phyloP scores from a whole-genome alignment of 1,140 invertebrate species.

The Caenorhabditis remanei region DNA sequence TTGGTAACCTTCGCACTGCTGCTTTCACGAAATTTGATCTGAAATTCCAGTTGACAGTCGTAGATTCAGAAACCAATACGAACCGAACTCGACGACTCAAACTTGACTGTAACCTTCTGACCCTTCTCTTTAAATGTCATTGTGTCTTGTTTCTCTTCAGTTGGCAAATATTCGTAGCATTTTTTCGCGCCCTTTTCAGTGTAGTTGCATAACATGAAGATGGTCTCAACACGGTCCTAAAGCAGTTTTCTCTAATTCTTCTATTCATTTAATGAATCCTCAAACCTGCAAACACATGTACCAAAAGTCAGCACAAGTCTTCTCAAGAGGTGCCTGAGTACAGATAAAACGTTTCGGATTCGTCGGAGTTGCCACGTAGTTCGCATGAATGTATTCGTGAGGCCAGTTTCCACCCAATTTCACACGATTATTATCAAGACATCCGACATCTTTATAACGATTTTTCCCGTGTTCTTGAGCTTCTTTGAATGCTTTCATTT shows the following conservation, averaged over 20 bases:
- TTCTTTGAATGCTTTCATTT: conserved; percentile 38
- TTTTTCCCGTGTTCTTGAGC: neutral
- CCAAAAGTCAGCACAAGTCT: conserved; percentile 51
- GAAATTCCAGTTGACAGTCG: neutral
- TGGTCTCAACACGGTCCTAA: neutral
- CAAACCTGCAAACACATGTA: conserved; percentile 8
- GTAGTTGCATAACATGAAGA: conserved; percentile 37
- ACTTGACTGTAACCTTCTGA: conserved; percentile 37
- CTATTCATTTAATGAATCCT: too few relatives aligned
- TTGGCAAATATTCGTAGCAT: conserved; percentile 53
- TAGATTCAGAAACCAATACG: neutral
- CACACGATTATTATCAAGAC: conserved; percentile 32
- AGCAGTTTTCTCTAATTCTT: too few relatives aligned
- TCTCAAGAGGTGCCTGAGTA: conserved; percentile 12
- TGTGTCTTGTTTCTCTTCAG: neutral
- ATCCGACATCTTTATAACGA: conserved; percentile 29
- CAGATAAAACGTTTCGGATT: conserved; percentile 40
- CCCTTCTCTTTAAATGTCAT: conserved; percentile 41
- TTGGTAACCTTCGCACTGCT: neutral
- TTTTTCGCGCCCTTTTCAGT: conserved; percentile 48
- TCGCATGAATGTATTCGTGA: conserved; percentile 44
- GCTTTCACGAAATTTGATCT: conserved; percentile 14
- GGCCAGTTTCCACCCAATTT: neutral
- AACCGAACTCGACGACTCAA: neutral
- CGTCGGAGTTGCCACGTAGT: conserved; percentile 36